Percentiles rank a stretch among this genome's conserved stretches.
These are phyloP conservation scores for Dicycla oo DNA, from an alignment of 2,888 invertebrate species.

Conservation along the genomic window DNA sequence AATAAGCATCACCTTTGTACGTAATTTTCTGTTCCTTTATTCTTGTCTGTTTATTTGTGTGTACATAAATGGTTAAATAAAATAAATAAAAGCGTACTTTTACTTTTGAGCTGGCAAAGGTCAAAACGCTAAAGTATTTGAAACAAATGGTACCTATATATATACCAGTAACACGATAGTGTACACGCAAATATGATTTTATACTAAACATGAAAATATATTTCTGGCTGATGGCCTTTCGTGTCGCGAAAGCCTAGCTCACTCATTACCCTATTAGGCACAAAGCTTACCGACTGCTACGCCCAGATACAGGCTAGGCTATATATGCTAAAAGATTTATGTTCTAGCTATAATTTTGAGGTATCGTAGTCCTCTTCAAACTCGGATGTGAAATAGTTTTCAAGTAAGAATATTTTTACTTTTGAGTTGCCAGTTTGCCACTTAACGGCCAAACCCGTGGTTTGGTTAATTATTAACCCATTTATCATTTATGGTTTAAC, in stretches of 20 bases:
- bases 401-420: neutral
- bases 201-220: slow-evolving; percentile 14
- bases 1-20: too few relatives aligned
- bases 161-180: slow-evolving; percentile 20
- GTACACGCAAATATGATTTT: slow-evolving; percentile 31
- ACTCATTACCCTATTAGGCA: slow-evolving; percentile 18
- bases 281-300: neutral
- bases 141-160: neutral
- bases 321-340: slow-evolving; percentile 35
- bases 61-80: too few relatives aligned
- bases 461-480: too few relatives aligned
- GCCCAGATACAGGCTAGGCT: slow-evolving; percentile 32
- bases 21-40: too few relatives aligned
- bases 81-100: too few relatives aligned
- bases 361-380: neutral
- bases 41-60: too few relatives aligned
- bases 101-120: neutral
- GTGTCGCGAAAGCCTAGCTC: slow-evolving; percentile 15
- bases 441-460: too few relatives aligned
- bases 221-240: slow-evolving; percentile 26
- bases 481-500: too few relatives aligned
- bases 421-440: too few relatives aligned
- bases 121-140: slow-evolving; percentile 8
- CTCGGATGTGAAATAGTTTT: neutral
- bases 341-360: neutral